Conservation (phyloP, 2,888 invertebrate genomes). For the Drepana falcataria region DNA sequence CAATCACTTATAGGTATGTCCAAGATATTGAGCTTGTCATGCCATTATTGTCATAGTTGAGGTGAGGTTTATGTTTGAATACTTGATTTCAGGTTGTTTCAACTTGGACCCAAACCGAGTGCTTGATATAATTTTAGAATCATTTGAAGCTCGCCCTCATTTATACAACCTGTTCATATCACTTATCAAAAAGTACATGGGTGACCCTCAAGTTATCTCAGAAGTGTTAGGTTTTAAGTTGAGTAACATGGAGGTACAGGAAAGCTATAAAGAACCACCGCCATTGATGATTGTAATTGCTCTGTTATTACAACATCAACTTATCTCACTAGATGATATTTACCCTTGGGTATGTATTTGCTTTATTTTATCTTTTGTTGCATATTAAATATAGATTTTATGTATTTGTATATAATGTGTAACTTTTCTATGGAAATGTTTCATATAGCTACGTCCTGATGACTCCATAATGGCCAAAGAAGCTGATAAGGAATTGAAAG, state of each 20-base stretch:
- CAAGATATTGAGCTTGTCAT: background rate
- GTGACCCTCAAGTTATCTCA: conserved; percentile 88
- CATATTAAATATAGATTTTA: conserved; percentile 3
- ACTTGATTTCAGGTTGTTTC: conserved; percentile 89
- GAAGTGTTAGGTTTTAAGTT: conserved; percentile 97
- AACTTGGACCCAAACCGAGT: conserved; percentile 99
- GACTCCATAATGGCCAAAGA: conserved; percentile 89
- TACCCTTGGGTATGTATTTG: conserved; percentile 88
- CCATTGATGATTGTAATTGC: conserved; percentile 94
- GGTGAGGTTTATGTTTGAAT: conserved; percentile 1
- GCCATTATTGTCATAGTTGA: too few relatives aligned
- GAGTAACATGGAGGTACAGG: conserved; percentile 80
- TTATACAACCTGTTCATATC: conserved; percentile 91
- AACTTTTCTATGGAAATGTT: too few relatives aligned
- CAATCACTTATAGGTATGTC: conserved; percentile 93
- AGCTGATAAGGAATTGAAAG: conserved; percentile 89
- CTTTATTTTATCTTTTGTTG: background rate
- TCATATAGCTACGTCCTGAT: conserved; percentile 86
- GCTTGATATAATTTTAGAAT: conserved; percentile 96
- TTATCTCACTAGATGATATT: conserved; percentile 92
- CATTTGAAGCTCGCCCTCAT: conserved; percentile 93
- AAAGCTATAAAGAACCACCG: conserved; percentile 83
- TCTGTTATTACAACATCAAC: conserved; percentile 90
- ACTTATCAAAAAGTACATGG: conserved; percentile 90
- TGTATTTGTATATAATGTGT: conserved; percentile 10